Conservation (phyloP, 2,888 invertebrate species). For the Euzophera pinguis region DNA sequence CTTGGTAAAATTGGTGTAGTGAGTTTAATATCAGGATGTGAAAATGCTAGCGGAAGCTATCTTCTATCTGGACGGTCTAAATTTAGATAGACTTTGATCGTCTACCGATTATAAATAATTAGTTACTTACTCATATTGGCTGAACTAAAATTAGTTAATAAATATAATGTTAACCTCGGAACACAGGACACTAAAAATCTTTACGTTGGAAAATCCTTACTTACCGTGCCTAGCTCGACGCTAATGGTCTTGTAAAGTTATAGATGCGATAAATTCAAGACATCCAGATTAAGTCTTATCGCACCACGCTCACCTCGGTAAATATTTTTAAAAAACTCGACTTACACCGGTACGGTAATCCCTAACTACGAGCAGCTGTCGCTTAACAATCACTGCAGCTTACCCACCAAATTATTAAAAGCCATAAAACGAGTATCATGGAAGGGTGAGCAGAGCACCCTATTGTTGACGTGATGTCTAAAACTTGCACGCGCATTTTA, state of each 20-base stretch:
- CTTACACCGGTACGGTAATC: slow-evolving; percentile 63
- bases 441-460: slow-evolving; percentile 77
- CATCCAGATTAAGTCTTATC: slow-evolving; percentile 39
- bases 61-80: no score
- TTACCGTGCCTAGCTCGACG: background rate
- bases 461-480: slow-evolving; percentile 63
- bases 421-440: slow-evolving; percentile 74
- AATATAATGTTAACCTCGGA: no score
- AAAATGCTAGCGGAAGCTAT: no score
- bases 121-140: no score
- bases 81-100: no score
- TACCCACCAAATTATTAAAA: slow-evolving; percentile 76
- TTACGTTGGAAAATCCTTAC: background rate
- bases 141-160: no score
- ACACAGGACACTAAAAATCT: no score
- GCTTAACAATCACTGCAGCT: slow-evolving; percentile 73
- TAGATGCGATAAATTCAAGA: slow-evolving; percentile 13
- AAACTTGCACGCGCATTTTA: slow-evolving; percentile 64
- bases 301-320: slow-evolving; percentile 41
- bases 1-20: no score
- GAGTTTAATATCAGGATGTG: no score
- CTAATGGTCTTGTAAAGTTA: slow-evolving; percentile 2
- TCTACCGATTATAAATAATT: no score
- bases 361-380: slow-evolving; percentile 66
- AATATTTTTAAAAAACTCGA: slow-evolving; percentile 41